Base-by-base conservation (phyloP, 2,888 invertebrate genomes). In the Gymnocheta viridis region DNA sequence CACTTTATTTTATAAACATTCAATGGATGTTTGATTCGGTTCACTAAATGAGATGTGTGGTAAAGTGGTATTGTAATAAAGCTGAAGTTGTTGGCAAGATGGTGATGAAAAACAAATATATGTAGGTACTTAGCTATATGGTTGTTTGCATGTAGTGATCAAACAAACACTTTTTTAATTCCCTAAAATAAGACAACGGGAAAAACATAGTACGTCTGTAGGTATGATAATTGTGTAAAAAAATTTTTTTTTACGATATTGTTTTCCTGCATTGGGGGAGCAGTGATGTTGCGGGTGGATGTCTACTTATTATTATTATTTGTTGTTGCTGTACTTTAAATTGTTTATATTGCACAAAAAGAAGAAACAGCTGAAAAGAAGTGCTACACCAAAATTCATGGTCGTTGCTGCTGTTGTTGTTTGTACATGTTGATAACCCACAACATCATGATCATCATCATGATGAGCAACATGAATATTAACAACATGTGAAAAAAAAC, bases 161-260 rank as follows among this genome's bases (percentile, higher is more conserved):
- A 74, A 80, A 81, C 74, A 74, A 80, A 81, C 74, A 74, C 67
- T 81, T 74, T 73, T 69, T 69, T n/a, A 49, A 12, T 72, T 32
- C 7, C 47, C 14, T 12, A 27, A 29, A 12, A 38, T n/a, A 19
- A 35, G 29, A 74, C 35, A 62, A 32, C n/a, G 69, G 69, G 54
- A 44, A 56, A 56, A 29, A n/a, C n/a, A n/a, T n/a, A n/a, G n/a
- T n/a, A n/a, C n/a, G n/a, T n/a, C 19, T 17, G n/a, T n/a, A n/a
- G n/a, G n/a, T 27, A n/a, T 27, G 22, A 27, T 24, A 41, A 24
- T 24, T 24, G 10, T 56, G 17, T 27, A 5, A 3, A 5, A 35
- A 29, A 35, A 35, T 35, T 4, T 22, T 19, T 14, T 1, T 60
- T 14, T 10, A 32, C 9, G n/a, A 1, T 2, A 17, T 29, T 56